phyloP scores from a whole-genome alignment of 2,888 invertebrate genomes.

The Tetragonisca angustula region DNA sequence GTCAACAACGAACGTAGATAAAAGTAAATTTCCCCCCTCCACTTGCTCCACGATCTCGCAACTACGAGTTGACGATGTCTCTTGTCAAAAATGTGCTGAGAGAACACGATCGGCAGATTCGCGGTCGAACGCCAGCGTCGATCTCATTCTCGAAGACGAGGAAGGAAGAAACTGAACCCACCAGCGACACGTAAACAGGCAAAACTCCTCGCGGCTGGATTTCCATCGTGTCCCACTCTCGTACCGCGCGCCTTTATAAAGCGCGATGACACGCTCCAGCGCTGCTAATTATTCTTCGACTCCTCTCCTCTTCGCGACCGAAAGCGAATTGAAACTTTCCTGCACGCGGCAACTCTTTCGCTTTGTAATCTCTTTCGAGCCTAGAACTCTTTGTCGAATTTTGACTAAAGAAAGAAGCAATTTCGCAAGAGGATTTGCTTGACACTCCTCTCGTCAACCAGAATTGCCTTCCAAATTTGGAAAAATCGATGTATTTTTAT shows the following conservation, averaged over 20 bases:
- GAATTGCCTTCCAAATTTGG: too few relatives aligned
- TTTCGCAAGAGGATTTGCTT: too few relatives aligned
- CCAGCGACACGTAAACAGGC: constrained; percentile 58
- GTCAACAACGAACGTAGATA: too few relatives aligned
- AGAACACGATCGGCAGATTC: background rate
- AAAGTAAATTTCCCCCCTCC: background rate
- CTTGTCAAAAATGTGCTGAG: too few relatives aligned
- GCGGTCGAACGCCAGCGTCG: constrained; percentile 25
- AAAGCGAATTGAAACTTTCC: too few relatives aligned
- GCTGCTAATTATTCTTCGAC: constrained; percentile 40
- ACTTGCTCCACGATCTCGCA: background rate
- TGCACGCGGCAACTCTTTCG: too few relatives aligned
- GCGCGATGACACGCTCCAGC: constrained; percentile 48
- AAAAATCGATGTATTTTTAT: too few relatives aligned
- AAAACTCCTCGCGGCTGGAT: constrained; percentile 59
- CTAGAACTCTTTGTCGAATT: too few relatives aligned
- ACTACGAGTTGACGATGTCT: background rate
- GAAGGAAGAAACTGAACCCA: constrained; percentile 70
- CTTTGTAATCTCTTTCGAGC: too few relatives aligned
- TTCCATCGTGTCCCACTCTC: constrained; percentile 67
- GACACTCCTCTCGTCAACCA: too few relatives aligned
- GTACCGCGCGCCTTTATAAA: constrained; percentile 34
- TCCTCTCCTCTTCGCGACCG: background rate
- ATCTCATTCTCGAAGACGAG: constrained; percentile 68
- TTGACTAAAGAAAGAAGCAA: too few relatives aligned